Evolutionary conservation across 2,888 invertebrate genomes (phyloP), one percentile per base, ranked within the genome.

Genomic region (Heliconius charithonia): DNA sequence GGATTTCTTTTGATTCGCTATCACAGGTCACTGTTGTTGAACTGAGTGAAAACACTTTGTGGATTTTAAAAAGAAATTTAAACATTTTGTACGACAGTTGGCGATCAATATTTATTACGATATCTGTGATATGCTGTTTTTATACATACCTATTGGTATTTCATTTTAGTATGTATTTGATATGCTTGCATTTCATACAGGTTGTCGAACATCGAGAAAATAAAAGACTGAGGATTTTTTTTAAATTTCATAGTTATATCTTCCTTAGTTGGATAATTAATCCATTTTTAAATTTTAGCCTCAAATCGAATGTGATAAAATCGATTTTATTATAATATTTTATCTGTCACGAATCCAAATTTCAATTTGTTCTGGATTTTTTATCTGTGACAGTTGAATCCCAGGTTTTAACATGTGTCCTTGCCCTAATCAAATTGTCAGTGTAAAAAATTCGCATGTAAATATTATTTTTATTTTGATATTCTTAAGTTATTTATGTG

Each of bases 401-500:
- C 86, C 85, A 85, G 84, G 85, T 88, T 87, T 88, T 88, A 87
- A 88, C 82, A 82, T 82, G 71, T 76, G 79, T 86, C 79, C 75
- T 85, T 83, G 83, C 84, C 82, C 82, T 76, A 86, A 89, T 89
- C 79, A 83, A 89, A 87, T 87, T 88, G 85, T 88, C 89, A 87
- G 86, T 87, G 86, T 86, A 87, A 87, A 88, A 85, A 86, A 90
- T 89, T 90, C 85, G 90, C 89, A 91, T 95, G 94, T 94, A 94
- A 90, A 94, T 94, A 94, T 86, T 85, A 88, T 87, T 86, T 87
- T 86, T 72, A 87, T 85, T 85, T 85, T 78, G 85, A 88, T 89
- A 86, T 87, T 89, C 88, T 89, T 94, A 93, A 94, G 90, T 94
- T 93, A 95, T 95, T 95, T 95, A 95, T 94, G 93, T 91, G 90